phyloP scores from a whole-genome alignment of 2,113 vertebrate species.

The Campylorhamphus procurvoides region DNA sequence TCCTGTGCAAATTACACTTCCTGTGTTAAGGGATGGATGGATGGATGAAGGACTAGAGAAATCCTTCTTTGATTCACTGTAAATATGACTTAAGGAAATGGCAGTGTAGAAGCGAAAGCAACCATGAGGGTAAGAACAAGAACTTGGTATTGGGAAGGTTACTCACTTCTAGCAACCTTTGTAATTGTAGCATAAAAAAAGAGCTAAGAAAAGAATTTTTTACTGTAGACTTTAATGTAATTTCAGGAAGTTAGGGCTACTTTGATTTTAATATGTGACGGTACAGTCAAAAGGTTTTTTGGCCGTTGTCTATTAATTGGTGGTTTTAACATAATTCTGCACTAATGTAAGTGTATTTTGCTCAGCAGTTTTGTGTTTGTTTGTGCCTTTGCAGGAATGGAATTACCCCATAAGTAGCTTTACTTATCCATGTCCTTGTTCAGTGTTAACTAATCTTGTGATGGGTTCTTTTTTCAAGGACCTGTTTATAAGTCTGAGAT shows the following conservation, averaged over 20 bases:
- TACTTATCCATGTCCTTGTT: background rate
- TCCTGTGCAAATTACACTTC: background rate
- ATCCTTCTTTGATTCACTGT: background rate
- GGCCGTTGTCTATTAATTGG: background rate
- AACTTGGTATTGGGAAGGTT: background rate
- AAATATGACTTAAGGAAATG: background rate
- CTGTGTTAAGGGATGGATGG: background rate
- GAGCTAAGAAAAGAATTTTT: background rate
- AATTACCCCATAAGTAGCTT: background rate
- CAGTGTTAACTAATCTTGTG: background rate
- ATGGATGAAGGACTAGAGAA: background rate
- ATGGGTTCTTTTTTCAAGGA: background rate
- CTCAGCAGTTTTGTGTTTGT: background rate
- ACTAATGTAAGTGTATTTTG: background rate
- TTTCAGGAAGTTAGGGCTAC: background rate
- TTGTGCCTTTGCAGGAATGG: background rate
- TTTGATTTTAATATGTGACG: background rate
- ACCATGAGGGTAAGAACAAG: background rate
- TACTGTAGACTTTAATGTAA: background rate
- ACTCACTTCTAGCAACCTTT: background rate
- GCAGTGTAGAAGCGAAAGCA: background rate
- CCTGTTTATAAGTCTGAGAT: background rate
- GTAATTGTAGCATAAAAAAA: background rate
- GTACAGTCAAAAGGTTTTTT: background rate
- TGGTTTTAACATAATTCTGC: background rate